Evolutionary conservation across 2,797 vertebrate genomes (phyloP).

Genomic region (Phrynocephalus vlangalii): DNA sequence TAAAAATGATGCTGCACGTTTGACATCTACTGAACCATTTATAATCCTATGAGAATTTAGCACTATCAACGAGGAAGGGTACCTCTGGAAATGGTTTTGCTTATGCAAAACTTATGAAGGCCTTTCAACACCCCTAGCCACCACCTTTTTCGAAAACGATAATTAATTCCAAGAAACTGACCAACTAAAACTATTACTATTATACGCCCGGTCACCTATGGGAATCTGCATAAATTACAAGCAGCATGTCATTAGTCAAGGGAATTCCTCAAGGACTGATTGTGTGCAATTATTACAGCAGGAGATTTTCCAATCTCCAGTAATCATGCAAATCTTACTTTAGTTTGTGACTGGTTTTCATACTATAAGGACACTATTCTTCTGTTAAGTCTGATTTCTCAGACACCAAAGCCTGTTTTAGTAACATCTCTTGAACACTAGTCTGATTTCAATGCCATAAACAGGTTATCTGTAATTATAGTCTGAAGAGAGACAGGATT

Average conservation of each 20-base stretch:
- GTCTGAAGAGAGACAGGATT: no score
- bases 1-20: no score
- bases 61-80: slow-evolving; percentile 11
- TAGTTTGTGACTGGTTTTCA: no score
- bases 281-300: no score
- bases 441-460: no score
- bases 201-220: background rate
- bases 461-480: no score
- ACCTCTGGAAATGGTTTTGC: background rate
- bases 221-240: background rate
- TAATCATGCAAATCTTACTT: background rate
- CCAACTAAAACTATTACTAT: background rate
- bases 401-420: no score
- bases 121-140: background rate
- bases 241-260: no score
- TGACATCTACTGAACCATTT: no score
- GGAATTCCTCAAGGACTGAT: no score
- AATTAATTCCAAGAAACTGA: background rate
- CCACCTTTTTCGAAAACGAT: background rate
- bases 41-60: background rate
- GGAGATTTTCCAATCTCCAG: background rate
- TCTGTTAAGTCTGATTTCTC: background rate
- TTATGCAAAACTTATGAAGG: background rate
- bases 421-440: no score
- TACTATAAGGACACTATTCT: no score